A percentile compares a stretch with the other conserved stretches of the same genome.
Conservation (phyloP, 1,140 invertebrate genomes). For the Archivesica marissinica region DNA sequence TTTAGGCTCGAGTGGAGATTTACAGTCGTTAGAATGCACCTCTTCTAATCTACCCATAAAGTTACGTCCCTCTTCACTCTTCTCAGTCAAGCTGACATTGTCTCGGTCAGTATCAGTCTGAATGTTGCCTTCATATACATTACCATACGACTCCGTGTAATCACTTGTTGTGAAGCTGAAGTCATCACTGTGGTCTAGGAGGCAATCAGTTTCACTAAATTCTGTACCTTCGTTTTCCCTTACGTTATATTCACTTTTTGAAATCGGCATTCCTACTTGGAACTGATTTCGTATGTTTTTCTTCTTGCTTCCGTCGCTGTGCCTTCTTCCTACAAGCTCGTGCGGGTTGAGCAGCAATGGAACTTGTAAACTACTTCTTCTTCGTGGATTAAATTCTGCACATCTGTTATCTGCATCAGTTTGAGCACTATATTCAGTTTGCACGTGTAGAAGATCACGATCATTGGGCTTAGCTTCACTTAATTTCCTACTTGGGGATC, state of each 20-base stretch:
- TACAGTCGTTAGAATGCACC: slow-evolving; percentile 43
- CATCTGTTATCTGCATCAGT: background rate
- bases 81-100: background rate
- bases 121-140: background rate
- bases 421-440: background rate
- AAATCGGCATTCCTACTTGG: background rate
- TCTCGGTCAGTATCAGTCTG: background rate
- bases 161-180: background rate
- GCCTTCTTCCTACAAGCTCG: slow-evolving; percentile 18
- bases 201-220: background rate
- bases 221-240: background rate
- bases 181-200: background rate
- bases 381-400: slow-evolving; percentile 1
- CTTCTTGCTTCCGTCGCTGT: slow-evolving; percentile 47
- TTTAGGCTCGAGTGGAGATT: background rate
- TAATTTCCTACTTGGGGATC: background rate
- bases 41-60: slow-evolving; percentile 49
- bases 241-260: slow-evolving; percentile 45
- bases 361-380: slow-evolving; percentile 48
- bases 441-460: background rate
- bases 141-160: background rate
- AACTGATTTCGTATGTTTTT: background rate
- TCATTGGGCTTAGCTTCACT: background rate
- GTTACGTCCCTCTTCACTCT: slow-evolving; percentile 10
- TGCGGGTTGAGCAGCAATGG: slow-evolving; percentile 43